Conservation (phyloP, 1,140 invertebrate genomes). For the Drosophila santomea region DNA sequence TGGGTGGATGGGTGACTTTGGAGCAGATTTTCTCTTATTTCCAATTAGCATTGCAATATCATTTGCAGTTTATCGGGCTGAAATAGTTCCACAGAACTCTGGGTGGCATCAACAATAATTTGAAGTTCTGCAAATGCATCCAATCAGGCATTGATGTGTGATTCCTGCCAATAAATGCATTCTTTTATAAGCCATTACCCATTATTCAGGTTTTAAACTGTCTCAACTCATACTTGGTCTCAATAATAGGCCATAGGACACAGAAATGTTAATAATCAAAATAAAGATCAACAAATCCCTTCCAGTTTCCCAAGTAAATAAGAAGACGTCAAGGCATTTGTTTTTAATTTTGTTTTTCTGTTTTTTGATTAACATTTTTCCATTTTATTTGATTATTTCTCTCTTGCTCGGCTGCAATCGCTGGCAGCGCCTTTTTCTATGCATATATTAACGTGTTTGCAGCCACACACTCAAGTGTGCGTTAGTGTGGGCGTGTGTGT, state of each 20-base stretch:
- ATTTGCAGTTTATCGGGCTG: constrained; percentile 32
- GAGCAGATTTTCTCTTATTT: constrained; percentile 45
- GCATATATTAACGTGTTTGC: constrained; percentile 76
- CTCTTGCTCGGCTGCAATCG: constrained; percentile 58
- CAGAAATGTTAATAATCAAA: too few species aligned
- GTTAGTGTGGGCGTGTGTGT: constrained; percentile 19
- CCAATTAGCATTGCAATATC: constrained; percentile 48
- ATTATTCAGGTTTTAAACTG: background rate
- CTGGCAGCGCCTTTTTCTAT: constrained; percentile 65
- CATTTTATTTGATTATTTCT: constrained; percentile 84
- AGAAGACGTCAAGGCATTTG: constrained; percentile 20
- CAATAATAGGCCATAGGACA: too few species aligned
- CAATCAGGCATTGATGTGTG: background rate
- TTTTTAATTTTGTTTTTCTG: constrained; percentile 62
- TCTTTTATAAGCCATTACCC: background rate
- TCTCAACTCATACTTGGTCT: background rate
- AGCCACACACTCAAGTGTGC: constrained; percentile 32
- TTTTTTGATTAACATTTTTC: constrained; percentile 84
- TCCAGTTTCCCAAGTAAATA: background rate
- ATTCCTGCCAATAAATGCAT: background rate
- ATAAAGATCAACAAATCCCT: background rate
- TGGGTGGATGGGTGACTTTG: constrained; percentile 29
- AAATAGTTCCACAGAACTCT: constrained; percentile 13
- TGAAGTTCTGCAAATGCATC: background rate
- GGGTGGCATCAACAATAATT: constrained; percentile 18